Conservation (phyloP, 2,888 invertebrate species). For the Brachycybe producta region DNA sequence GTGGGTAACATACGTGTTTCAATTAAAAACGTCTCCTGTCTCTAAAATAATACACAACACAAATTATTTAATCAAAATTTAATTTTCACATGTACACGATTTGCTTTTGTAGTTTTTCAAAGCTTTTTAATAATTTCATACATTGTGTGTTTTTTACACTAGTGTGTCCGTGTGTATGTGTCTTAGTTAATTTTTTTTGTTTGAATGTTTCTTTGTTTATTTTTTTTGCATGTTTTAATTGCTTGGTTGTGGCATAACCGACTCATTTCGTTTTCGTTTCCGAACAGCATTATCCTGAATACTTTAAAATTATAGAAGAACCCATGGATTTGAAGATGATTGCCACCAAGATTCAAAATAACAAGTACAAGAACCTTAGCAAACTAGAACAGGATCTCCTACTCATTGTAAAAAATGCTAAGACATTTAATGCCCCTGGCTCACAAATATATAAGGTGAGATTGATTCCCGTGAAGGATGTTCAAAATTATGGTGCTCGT, state of each 20-base stretch:
- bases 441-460: constrained; percentile 75
- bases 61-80: not conserved
- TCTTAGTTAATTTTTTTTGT: not conserved
- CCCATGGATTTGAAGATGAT: constrained; percentile 92
- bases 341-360: constrained; percentile 76
- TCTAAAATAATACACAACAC: too few species aligned
- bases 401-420: constrained; percentile 87
- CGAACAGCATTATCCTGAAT: constrained; percentile 71
- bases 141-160: too few species aligned
- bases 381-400: constrained; percentile 83
- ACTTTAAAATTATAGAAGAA: constrained; percentile 82
- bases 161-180: too few species aligned
- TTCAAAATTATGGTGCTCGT: too few species aligned
- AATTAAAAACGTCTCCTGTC: not conserved
- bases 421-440: constrained; percentile 89
- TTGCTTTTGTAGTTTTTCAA: too few species aligned
- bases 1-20: constrained; percentile 32
- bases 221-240: constrained; percentile 9
- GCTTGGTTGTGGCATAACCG: constrained; percentile 17
- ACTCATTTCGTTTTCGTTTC: constrained; percentile 13
- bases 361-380: constrained; percentile 57
- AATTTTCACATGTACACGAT: not conserved
- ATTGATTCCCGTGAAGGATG: too few species aligned
- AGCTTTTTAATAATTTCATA: not conserved
- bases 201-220: not conserved